Base-by-base conservation (phyloP, 2,888 invertebrate species). In the Melolontha melolontha region DNA sequence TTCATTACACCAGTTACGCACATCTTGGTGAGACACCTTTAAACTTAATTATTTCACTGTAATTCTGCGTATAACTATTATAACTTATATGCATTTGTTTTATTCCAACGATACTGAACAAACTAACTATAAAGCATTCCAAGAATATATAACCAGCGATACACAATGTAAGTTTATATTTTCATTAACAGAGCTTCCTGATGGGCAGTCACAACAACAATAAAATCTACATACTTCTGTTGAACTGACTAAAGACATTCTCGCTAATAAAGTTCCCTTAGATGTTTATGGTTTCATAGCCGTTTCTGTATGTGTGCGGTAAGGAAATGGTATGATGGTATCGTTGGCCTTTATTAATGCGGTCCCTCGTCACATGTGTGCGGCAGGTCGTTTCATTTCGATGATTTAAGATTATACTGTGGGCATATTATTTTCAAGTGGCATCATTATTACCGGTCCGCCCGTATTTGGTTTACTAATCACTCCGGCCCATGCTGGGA, bases 331-430 rank as follows among this genome's bases (percentile, higher is more conserved):
- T 51, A 74, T 5, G 17, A 22, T 27, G 50, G 8, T 16, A 22
- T 22, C 11, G 50, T 78, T 78, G 76, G 70, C 72, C 72, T 77
- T 79, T 79, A 80, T 80, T 80, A 80, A 79, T 79, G 78, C 76
- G 71, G 79, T 79, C 79, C 79, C 80, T 80, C 78, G 78, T 80
- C 80, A 80, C 77, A 76, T 77, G 78, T 74, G 77, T 76, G 73
- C 76, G 78, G 77, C 79, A 77, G 77, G 75, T 75, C 75, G 79
- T 79, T 80, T 79, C 79, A 79, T 80, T 80, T 79, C 77, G 79
- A 80, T 80, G 80, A 80, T 80, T 80, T 80, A 80, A 80, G 79
- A 79, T 78, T 77, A 47, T 59, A 77, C 76, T 76, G 74, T 75
- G 73, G 75, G 76, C 76, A 73, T 78, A 80, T 79, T 79, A 78